Evolutionary conservation across 2,797 vertebrate genomes (phyloP).

Genomic region (Notoglanidium macrostoma): DNA sequence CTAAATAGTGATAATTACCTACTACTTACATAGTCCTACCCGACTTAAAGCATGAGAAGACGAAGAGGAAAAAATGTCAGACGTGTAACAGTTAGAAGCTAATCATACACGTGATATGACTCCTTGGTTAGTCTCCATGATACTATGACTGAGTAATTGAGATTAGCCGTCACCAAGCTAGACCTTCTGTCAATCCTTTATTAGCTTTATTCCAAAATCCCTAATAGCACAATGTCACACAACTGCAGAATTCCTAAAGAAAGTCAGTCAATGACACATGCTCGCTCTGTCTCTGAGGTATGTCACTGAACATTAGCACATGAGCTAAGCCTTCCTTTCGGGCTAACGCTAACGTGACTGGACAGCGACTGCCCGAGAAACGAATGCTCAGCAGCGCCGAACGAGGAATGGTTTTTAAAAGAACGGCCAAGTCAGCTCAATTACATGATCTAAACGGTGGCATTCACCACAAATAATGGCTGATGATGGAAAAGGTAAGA

Average conservation of each 20-base stretch:
- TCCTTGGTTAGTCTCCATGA: background rate
- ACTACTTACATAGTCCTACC: background rate
- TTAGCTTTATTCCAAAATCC: background rate
- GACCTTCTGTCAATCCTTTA: background rate
- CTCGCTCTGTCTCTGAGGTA: conserved; percentile 62
- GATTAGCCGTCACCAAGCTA: background rate
- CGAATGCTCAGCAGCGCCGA: background rate
- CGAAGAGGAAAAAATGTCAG: background rate
- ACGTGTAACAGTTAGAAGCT: no score
- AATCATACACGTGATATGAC: no score
- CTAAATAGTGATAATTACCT: background rate
- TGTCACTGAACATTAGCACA: conserved; percentile 73
- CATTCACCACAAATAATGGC: background rate
- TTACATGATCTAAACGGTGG: background rate
- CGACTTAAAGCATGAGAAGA: background rate
- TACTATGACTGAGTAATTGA: background rate
- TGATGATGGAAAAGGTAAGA: background rate
- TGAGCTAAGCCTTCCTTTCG: conserved; percentile 60
- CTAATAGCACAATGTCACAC: conserved; percentile 14
- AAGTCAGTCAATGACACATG: conserved; percentile 72
- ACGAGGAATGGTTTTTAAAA: background rate
- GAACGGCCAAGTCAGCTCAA: background rate
- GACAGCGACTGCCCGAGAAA: conserved; percentile 3
- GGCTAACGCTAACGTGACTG: background rate
- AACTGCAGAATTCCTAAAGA: conserved; percentile 58